Base-by-base conservation (phyloP, 2,888 invertebrate genomes). In the Rhagonycha lutea region DNA sequence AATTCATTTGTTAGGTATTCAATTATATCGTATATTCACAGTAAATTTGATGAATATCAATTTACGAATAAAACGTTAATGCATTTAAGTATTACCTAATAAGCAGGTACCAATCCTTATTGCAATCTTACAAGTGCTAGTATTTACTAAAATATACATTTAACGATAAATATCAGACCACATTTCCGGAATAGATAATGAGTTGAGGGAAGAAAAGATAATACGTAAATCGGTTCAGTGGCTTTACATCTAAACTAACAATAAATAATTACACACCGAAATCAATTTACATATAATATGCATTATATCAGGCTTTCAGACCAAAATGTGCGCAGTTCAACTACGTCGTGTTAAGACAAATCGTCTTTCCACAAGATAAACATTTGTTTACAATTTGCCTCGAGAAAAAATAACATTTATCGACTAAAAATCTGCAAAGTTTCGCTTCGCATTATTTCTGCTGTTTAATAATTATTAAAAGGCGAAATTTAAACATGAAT, bases 221-320 rank as follows among this genome's bases (percentile, higher is more conserved):
- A 82, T 83, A 80, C 81, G 79, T 78, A 79, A 81, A 79, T 79
- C 83, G 82, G 80, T 82, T 83, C 82, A 82, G 83, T 78, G 83
- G 82, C 74, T 82, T 80, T 80, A 82, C 83, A 80, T 82, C 80
- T 81, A 80, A 79, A 79, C 80, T 80, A 81, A 82, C 83, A 82
- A 84, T 83, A 84, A 84, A 84, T 83, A 84, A 83, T 84, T 83
- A 81, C 82, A 79, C 79, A 80, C 75, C 79, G 78, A 83, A 82
- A 84, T 85, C 82, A 81, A 84, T 84, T 84, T 83, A 80, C 85
- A 85, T 85, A 83, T 81, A 84, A 83, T 83, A 80, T 78, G 80
- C 80, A 79, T 81, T 80, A 80, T 79, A 77, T 79, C 71, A 73
- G 65, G 65, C 71, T 72, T 74, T 62, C 71, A 62, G 74, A 70